A percentile compares a stretch with the other conserved stretches of the same genome.
Conservation (phyloP, 2,888 invertebrate species). For the Entomobrya proxima region DNA sequence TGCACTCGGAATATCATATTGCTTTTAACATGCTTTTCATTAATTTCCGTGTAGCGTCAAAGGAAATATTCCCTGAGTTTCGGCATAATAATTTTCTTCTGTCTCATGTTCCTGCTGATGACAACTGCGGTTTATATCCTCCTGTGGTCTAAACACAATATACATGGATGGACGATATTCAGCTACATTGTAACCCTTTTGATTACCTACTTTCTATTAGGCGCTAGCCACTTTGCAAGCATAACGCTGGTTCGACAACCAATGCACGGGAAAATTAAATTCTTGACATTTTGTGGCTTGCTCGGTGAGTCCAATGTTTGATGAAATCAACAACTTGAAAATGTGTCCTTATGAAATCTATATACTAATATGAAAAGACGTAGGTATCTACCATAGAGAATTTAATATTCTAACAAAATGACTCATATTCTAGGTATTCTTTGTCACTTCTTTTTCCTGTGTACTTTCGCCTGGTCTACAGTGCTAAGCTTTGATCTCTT, state of each 20-base stretch:
- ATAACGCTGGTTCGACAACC: not conserved
- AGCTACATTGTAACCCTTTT: conserved; percentile 59
- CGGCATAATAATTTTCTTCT: conserved; percentile 28
- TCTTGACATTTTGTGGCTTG: conserved; percentile 47
- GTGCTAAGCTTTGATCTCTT: conserved; percentile 70
- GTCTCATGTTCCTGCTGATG: conserved; percentile 56
- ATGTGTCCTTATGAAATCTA: not conserved
- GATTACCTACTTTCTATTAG: conserved; percentile 39
- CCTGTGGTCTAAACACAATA: conserved; percentile 66
- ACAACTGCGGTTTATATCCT: conserved; percentile 65
- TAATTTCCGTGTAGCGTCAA: conserved; percentile 30
- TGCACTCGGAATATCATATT: not conserved
- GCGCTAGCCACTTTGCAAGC: conserved; percentile 33
- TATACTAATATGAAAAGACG: not conserved
- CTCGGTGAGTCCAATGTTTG: conserved; percentile 12
- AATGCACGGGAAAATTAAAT: not conserved
- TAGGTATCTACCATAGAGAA: not conserved
- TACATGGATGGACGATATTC: conserved; percentile 69
- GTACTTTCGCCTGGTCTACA: conserved; percentile 70
- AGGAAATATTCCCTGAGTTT: conserved; percentile 31
- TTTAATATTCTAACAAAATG: too few species aligned
- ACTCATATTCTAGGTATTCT: conserved; percentile 36
- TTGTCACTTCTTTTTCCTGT: conserved; percentile 67
- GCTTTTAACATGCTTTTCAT: not conserved
- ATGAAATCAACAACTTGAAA: not conserved